Conservation (phyloP, 1,140 invertebrate species). For the Helicoverpa zea region DNA sequence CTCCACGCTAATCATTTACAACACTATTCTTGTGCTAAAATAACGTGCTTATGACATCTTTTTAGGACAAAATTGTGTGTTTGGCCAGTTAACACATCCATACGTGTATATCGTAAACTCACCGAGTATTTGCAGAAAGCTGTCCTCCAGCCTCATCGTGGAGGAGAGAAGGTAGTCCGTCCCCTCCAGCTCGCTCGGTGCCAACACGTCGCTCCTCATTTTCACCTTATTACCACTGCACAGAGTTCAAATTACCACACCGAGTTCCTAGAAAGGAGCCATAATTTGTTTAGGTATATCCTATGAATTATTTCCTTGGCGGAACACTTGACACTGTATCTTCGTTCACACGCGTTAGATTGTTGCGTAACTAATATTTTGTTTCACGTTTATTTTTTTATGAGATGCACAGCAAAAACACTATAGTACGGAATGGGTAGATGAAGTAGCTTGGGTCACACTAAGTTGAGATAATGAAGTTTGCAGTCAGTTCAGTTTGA, state of each 20-base stretch:
- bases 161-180: constrained; percentile 88
- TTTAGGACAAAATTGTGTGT: not conserved
- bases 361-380: constrained; percentile 37
- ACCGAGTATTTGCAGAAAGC: constrained; percentile 88
- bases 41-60: not conserved
- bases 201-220: constrained; percentile 85
- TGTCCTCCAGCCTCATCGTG: constrained; percentile 87
- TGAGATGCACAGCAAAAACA: constrained; percentile 28
- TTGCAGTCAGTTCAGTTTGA: constrained; percentile 48
- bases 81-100: not conserved
- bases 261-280: constrained; percentile 44
- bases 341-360: constrained; percentile 33
- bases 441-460: not conserved
- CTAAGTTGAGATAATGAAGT: constrained; percentile 30
- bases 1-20: no score
- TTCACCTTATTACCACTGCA: constrained; percentile 64
- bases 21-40: not conserved
- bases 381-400: constrained; percentile 27
- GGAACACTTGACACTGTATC: constrained; percentile 51
- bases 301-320: constrained; percentile 46
- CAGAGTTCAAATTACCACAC: constrained; percentile 61
- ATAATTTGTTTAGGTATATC: constrained; percentile 48
- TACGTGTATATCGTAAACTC: constrained; percentile 63
- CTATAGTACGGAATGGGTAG: not conserved
- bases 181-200: constrained; percentile 87